A percentile compares a stretch with the other conserved stretches of the same genome.
These are phyloP conservation scores for Poeciliopsis retropinna DNA, from an alignment of 2,113 vertebrate genomes.

Conservation along the genomic window DNA sequence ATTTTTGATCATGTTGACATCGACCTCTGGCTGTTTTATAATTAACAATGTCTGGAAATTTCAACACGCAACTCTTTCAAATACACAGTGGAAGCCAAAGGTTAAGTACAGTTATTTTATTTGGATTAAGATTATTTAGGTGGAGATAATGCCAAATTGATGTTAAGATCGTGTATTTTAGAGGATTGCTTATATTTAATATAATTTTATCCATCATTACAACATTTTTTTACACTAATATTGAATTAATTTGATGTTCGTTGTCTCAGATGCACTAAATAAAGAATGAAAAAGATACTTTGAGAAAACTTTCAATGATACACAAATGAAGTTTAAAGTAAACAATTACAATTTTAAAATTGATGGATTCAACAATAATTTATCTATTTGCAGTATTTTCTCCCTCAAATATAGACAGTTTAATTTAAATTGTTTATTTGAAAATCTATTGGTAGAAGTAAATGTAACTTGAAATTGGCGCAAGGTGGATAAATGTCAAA, in stretches of 20 bases:
- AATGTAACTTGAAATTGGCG: too few species aligned
- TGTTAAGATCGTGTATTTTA: neutral
- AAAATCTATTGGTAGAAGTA: too few species aligned
- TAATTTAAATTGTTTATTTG: too few species aligned
- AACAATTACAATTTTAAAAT: too few species aligned
- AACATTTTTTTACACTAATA: neutral
- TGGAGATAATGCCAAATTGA: too few species aligned
- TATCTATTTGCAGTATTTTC: too few species aligned
- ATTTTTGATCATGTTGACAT: constrained; percentile 31
- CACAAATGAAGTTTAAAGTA: neutral
- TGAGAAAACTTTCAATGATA: neutral
- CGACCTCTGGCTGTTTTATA: constrained; percentile 1
- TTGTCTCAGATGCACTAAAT: neutral
- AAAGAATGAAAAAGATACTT: neutral
- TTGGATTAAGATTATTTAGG: neutral
- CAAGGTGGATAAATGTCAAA: too few species aligned
- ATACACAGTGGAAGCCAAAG: neutral
- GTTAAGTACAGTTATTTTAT: neutral
- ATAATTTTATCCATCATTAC: neutral
- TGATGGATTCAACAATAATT: too few species aligned
- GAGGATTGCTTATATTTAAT: too few species aligned
- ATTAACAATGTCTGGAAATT: neutral
- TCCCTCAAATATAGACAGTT: too few species aligned
- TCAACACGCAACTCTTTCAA: neutral
- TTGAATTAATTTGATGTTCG: neutral